phyloP scores from a whole-genome alignment of 2,888 invertebrate species.

The Dryococelus australis region DNA sequence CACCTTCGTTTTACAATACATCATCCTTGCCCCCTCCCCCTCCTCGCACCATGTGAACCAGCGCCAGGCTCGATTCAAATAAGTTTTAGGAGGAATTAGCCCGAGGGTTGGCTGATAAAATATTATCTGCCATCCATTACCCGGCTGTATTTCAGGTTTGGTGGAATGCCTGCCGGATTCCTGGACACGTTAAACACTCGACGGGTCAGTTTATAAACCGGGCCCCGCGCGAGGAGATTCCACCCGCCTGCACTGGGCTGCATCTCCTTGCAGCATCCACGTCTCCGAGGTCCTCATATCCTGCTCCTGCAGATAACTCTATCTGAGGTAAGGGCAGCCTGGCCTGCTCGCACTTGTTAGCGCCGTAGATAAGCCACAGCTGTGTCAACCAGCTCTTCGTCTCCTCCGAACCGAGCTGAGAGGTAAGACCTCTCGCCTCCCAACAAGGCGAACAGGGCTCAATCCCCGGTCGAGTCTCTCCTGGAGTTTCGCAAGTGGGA shows the following conservation, averaged over 20 bases:
- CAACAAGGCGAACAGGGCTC: too few species aligned
- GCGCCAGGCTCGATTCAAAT: background rate
- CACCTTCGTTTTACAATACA: slow-evolving; percentile 16
- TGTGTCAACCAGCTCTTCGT: too few species aligned
- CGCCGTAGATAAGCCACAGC: too few species aligned
- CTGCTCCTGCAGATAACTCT: too few species aligned
- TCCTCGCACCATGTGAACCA: background rate
- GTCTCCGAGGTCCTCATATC: too few species aligned
- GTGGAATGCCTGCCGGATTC: slow-evolving; percentile 10
- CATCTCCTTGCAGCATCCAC: too few species aligned
- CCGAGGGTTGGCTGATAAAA: background rate
- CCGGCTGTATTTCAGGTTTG: slow-evolving; percentile 16
- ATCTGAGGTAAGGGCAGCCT: too few species aligned
- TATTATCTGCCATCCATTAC: slow-evolving; percentile 9
- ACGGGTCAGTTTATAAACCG: slow-evolving; percentile 7
- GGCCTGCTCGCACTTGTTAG: too few species aligned
- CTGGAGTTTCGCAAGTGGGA: too few species aligned
- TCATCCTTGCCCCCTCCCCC: background rate
- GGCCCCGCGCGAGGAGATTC: background rate
- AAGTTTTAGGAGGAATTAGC: slow-evolving; percentile 9
- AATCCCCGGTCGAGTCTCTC: too few species aligned
- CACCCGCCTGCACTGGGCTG: background rate
- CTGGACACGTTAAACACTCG: slow-evolving; percentile 16
- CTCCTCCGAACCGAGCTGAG: too few species aligned
- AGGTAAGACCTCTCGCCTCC: too few species aligned